A percentile compares a stretch with the other conserved stretches of the same genome.
phyloP scores from a whole-genome alignment of 2,113 vertebrate genomes.

The Aramus guarauna region DNA sequence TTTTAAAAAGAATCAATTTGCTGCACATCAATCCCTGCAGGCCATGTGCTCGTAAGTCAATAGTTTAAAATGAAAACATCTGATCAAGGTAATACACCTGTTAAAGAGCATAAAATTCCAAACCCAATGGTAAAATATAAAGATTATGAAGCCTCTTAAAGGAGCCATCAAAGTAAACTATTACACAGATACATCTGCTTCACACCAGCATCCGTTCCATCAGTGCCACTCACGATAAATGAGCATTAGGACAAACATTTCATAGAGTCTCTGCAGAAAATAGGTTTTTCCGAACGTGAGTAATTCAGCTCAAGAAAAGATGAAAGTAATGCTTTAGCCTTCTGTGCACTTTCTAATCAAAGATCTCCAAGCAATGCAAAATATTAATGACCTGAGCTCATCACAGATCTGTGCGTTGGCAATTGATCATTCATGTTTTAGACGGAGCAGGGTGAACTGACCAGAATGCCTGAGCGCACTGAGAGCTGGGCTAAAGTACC shows the following conservation, averaged over 20 bases:
- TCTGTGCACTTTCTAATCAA: neutral
- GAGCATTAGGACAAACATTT: conserved; percentile 73
- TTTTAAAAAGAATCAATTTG: conserved; percentile 68
- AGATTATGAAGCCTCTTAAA: conserved; percentile 79
- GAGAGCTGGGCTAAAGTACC: neutral
- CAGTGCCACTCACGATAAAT: conserved; percentile 72
- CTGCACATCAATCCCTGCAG: conserved; percentile 70
- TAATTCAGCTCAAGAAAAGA: conserved; percentile 42
- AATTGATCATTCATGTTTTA: neutral
- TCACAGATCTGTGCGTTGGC: neutral
- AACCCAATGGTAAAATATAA: conserved; percentile 77
- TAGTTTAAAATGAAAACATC: conserved; percentile 78
- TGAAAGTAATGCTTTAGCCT: neutral
- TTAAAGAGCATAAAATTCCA: conserved; percentile 74
- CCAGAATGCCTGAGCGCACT: neutral
- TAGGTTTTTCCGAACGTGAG: neutral
- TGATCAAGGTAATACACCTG: conserved; percentile 78
- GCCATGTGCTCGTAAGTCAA: conserved; percentile 80
- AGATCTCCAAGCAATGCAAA: conserved; percentile 9
- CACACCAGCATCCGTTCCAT: conserved; percentile 45
- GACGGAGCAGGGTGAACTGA: neutral
- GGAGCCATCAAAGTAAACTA: conserved; percentile 77
- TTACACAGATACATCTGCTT: conserved; percentile 77
- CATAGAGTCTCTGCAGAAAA: conserved; percentile 49
- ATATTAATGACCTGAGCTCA: neutral